Conservation (phyloP, 2,113 vertebrate genomes). For the Agapornis roseicollis region DNA sequence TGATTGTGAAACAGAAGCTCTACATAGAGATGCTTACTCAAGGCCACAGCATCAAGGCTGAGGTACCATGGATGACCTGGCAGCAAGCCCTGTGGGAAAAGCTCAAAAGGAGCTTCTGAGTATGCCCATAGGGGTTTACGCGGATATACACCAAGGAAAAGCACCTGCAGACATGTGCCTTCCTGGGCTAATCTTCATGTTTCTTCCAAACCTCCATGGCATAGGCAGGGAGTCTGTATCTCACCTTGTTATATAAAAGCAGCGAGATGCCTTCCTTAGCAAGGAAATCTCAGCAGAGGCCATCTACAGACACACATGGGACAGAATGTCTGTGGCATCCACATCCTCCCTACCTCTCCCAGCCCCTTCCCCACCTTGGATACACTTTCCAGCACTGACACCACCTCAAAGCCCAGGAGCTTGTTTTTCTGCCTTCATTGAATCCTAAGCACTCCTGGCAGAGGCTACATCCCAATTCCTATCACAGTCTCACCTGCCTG, state of each 20-base stretch:
- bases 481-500: background rate
- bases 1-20: background rate
- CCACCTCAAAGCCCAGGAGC: background rate
- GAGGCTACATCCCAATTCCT: background rate
- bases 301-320: background rate
- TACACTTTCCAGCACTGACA: background rate
- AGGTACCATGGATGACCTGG: background rate
- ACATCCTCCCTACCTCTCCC: background rate
- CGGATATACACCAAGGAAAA: background rate
- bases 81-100: background rate
- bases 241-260: background rate
- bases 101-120: background rate
- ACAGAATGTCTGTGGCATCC: background rate
- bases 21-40: background rate
- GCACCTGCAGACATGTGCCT: accelerated
- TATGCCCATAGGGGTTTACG: background rate
- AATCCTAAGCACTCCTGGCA: background rate
- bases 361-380: background rate
- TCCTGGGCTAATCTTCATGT: background rate
- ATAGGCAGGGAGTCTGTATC: background rate
- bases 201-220: background rate
- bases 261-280: background rate
- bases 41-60: background rate
- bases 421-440: background rate
- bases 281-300: background rate